These are phyloP conservation scores for Naja naja DNA, from an alignment of 2,113 vertebrate species.

Conservation along the genomic window DNA sequence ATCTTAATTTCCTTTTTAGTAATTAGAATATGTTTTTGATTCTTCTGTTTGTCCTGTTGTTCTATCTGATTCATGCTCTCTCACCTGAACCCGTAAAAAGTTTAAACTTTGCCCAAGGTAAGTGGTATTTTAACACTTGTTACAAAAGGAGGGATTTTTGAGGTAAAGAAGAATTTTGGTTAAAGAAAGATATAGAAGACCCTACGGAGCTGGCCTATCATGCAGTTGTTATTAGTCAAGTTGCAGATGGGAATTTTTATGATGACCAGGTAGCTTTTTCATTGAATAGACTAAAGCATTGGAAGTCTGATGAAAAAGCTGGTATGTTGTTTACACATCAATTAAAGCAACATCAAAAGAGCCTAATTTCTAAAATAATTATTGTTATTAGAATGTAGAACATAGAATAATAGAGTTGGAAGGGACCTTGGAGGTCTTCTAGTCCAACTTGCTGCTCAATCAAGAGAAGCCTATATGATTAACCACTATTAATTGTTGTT, in stretches of 20 bases:
- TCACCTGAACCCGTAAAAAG: neutral
- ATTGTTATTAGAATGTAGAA: no score
- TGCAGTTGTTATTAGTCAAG: neutral
- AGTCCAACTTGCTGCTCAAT: no score
- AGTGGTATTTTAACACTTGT: neutral
- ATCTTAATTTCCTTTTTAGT: neutral
- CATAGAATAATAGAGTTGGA: no score
- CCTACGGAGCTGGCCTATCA: neutral
- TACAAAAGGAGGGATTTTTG: neutral
- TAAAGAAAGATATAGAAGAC: neutral
- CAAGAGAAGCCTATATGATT: no score
- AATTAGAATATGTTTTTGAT: neutral
- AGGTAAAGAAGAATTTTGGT: neutral
- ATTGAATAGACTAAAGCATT: neutral
- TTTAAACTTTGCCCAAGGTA: neutral
- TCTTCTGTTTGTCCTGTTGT: neutral
- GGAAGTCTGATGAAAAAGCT: neutral
- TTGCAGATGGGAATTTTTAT: neutral
- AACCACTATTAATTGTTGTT: no score
- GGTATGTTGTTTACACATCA: neutral
- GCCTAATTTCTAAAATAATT: no score
- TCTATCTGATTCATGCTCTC: neutral
- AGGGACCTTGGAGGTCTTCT: no score
- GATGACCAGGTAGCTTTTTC: neutral
- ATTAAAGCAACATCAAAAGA: no score